These are phyloP conservation scores for Galeopterus variegatus DNA, from an alignment of 2,113 vertebrate species.

Conservation along the genomic window DNA sequence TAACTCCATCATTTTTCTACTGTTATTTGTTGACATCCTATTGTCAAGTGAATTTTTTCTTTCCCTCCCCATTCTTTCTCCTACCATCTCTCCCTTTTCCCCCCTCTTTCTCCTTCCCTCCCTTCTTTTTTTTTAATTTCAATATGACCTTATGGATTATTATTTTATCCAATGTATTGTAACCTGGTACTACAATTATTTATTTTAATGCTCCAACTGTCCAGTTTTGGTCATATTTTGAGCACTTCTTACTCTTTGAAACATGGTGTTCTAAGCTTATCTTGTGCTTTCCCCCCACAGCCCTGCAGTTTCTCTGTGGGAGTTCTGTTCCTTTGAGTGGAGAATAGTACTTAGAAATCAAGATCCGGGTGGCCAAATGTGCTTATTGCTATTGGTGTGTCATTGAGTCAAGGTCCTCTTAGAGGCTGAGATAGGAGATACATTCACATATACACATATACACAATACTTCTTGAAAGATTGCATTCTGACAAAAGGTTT, in stretches of 20 bases:
- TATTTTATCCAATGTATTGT: constrained; percentile 16
- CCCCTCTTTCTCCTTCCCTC: not conserved
- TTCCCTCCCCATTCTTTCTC: not conserved
- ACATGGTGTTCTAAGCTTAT: not conserved
- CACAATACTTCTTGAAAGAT: not conserved
- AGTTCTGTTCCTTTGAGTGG: not conserved
- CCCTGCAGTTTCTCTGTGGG: not conserved
- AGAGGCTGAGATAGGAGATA: not conserved
- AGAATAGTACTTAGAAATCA: constrained; percentile 25
- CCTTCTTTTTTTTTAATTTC: not conserved
- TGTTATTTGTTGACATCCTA: constrained; percentile 13
- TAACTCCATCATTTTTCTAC: not conserved
- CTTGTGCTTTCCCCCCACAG: not conserved
- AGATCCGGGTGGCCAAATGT: not conserved
- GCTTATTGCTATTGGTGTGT: not conserved
- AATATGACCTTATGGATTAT: not conserved
- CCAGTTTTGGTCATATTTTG: not conserved
- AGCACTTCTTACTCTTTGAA: not conserved
- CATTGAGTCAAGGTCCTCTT: not conserved
- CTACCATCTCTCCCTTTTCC: no score
- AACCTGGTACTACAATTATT: not conserved
- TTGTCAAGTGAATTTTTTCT: not conserved
- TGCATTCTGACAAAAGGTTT: not conserved
- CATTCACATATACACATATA: not conserved
- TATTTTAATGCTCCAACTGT: not conserved